Base-by-base conservation (phyloP, 2,888 invertebrate genomes). In the Holacanthella duospinosa region DNA sequence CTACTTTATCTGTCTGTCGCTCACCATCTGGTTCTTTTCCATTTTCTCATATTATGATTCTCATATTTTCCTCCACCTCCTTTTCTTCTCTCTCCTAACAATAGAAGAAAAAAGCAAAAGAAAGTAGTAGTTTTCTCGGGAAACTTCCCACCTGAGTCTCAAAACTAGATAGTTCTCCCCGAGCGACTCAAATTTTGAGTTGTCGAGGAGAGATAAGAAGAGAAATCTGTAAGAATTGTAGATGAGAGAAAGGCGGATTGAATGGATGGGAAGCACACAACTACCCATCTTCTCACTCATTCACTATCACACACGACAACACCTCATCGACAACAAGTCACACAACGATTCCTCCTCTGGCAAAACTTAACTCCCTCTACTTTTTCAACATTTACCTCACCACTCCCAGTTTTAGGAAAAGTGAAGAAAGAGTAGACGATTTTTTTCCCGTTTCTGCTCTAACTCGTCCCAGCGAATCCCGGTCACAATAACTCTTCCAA, bases 1-100 rank as follows among this genome's bases (percentile, higher is more conserved):
- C 64, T 64, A 61, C 66, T 68, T 68, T 68, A 68, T n/a, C n/a
- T n/a, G 36, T 68, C 68, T 68, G 66, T 66, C 68, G 61, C 64
- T 59, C 60, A 63, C 68, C 68, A 68, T 66, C 68, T 66, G 68
- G 57, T 65, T 62, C 54, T 29, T 60, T 64, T 36, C 36, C 36
- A 36, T 36, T 36, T 36, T 36, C 36, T 16, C 16, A 36, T 36
- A 36, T 36, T 16, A 36, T 36, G 36, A 36, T 36, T 36, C 36
- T 36, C 36, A 36, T 36, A 36, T 36, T 36, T 36, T 36, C 16
- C 36, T 36, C 36, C 16, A 12, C 61, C 55, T 48, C 19, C 62
- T 65, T 62, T 61, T 64, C 62, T 61, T 57, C 48, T 48, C 21
- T 64, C 63, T 62, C 59, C 58, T 58, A 64, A 66, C 65, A 66